Evolutionary conservation across 2,888 invertebrate species (phyloP).

Genomic region (Acanthoscelides obtectus): DNA sequence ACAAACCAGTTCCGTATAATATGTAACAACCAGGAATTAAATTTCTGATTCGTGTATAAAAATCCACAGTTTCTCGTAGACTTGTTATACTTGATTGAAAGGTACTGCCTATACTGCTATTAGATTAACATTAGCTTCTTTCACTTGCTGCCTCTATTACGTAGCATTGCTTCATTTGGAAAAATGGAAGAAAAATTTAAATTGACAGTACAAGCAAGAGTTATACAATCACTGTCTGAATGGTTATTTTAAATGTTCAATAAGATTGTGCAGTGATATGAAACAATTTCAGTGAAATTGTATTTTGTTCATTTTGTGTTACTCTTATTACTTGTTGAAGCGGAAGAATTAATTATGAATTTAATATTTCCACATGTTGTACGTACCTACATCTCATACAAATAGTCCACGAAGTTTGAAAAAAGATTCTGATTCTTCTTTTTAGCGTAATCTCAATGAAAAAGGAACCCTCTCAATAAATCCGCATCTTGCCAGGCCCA

Average conservation of each 20-base stretch:
- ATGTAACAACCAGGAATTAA: background rate
- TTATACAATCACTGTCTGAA: background rate
- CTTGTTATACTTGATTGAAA: background rate
- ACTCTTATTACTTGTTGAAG: background rate
- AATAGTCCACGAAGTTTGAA: no score
- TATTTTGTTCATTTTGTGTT: background rate
- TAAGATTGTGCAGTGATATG: background rate
- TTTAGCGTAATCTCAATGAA: no score
- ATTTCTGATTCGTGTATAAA: background rate
- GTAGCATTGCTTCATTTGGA: background rate
- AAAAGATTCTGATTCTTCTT: no score
- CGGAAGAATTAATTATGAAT: background rate
- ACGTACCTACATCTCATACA: no score
- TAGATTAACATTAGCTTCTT: background rate
- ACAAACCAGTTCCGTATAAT: background rate
- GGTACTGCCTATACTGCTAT: background rate
- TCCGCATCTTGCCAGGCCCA: no score
- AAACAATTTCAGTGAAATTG: background rate
- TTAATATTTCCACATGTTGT: background rate
- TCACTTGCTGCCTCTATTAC: background rate
- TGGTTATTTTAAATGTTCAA: background rate
- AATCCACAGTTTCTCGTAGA: background rate
- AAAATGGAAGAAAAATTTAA: background rate
- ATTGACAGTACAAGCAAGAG: background rate
- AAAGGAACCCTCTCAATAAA: no score